Conservation (phyloP, 2,113 vertebrate species). For the Petroica traversi region DNA sequence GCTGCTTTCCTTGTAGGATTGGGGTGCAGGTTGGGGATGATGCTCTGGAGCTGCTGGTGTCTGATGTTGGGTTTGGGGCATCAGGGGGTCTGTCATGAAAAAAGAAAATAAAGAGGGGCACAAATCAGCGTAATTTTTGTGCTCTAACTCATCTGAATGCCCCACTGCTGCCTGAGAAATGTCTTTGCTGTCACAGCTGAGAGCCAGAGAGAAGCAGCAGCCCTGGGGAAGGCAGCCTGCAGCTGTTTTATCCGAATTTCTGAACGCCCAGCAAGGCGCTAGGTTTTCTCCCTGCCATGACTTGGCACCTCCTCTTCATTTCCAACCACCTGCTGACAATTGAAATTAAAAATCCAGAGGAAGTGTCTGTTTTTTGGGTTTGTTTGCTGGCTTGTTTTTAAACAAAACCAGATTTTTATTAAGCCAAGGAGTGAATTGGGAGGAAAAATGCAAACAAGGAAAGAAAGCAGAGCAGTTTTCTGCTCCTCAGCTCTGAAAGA, state of each 20-base stretch:
- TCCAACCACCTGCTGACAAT: constrained; percentile 32
- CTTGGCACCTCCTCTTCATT: neutral
- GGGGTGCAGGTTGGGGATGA: neutral
- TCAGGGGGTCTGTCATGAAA: neutral
- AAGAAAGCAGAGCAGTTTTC: neutral
- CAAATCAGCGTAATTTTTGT: neutral
- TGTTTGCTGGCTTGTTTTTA: neutral
- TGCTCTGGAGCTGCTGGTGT: neutral
- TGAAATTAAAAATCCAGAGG: constrained; percentile 24
- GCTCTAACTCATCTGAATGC: neutral
- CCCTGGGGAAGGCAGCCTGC: neutral
- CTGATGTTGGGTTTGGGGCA: neutral
- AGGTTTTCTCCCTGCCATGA: neutral
- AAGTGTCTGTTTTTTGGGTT: neutral
- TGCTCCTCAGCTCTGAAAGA: neutral
- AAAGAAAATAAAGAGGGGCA: neutral
- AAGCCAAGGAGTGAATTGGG: neutral
- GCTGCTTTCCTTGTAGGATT: fast-evolving
- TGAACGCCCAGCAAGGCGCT: neutral
- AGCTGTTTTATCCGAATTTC: neutral
- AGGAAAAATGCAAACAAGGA: neutral
- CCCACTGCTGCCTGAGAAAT: neutral
- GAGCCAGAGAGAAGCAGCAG: neutral
- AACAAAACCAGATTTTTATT: constrained; percentile 19
- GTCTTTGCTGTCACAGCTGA: neutral